These are phyloP conservation scores for Pangasius sanitwongsei DNA, from an alignment of 2,797 vertebrate genomes.

Conservation along the genomic window DNA sequence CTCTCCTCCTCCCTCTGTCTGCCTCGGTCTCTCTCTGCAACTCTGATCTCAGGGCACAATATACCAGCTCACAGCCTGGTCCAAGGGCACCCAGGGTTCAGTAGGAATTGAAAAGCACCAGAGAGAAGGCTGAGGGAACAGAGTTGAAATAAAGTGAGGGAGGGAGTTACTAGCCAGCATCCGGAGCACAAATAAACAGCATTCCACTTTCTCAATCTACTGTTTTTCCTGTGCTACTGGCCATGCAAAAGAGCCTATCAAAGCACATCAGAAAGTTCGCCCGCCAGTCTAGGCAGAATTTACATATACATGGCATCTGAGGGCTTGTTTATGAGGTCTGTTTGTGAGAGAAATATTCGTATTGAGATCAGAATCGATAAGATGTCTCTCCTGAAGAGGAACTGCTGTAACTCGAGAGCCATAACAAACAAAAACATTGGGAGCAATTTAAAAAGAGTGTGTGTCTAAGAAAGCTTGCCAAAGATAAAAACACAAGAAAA, in stretches of 20 bases:
- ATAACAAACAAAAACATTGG: slow-evolving; percentile 69
- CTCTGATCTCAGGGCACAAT: slow-evolving; percentile 96
- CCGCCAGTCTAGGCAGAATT: slow-evolving; percentile 73
- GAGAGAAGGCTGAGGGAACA: slow-evolving; percentile 65
- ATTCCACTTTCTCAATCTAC: slow-evolving; percentile 84
- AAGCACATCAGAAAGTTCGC: slow-evolving; percentile 79
- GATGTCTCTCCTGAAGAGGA: slow-evolving; percentile 83
- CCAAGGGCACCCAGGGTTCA: slow-evolving; percentile 83
- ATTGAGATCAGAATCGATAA: slow-evolving; percentile 88
- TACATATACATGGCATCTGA: slow-evolving; percentile 58
- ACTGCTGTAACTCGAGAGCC: slow-evolving; percentile 74
- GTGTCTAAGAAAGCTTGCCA: slow-evolving; percentile 76
- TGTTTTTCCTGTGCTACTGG: slow-evolving; percentile 85
- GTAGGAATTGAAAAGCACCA: slow-evolving; percentile 85
- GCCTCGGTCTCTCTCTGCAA: slow-evolving; percentile 77
- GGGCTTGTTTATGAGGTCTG: slow-evolving; percentile 56
- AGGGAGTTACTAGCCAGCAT: slow-evolving; percentile 85
- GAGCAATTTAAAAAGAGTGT: slow-evolving; percentile 74
- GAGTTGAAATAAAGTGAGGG: slow-evolving; percentile 70
- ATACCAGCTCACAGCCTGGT: slow-evolving; percentile 90
- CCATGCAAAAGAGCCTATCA: slow-evolving; percentile 74
- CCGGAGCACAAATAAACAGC: slow-evolving; percentile 87
- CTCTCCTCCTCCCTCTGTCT: slow-evolving; percentile 14
- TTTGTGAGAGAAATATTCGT: slow-evolving; percentile 77
- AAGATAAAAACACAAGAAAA: slow-evolving; percentile 79